Percentiles rank a stretch among this genome's conserved stretches.
Conservation (phyloP, 2,797 vertebrate species). For the Propithecus deckenii region DNA sequence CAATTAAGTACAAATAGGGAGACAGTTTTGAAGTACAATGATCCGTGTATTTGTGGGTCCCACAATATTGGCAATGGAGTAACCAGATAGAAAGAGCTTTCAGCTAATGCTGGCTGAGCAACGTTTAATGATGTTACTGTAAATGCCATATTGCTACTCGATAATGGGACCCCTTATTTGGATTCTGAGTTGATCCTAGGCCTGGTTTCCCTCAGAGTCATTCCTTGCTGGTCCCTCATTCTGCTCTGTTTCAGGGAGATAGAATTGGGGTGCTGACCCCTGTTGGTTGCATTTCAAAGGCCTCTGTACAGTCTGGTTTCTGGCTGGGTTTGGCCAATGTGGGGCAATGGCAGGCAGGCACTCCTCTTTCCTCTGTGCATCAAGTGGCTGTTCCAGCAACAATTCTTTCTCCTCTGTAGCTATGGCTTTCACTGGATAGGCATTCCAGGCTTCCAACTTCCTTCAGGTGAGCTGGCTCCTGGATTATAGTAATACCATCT, state of each 20-base stretch:
- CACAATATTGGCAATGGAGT: not conserved
- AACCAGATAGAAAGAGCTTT: not conserved
- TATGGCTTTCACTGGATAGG: not conserved
- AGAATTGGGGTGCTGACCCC: not conserved
- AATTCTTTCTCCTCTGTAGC: not conserved
- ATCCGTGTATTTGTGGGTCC: not conserved
- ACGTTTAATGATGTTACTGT: not conserved
- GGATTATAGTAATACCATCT: not conserved
- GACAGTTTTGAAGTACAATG: not conserved
- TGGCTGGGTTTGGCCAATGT: not conserved
- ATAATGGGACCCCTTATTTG: not conserved
- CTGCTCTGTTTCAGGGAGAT: not conserved
- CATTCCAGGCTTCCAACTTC: not conserved
- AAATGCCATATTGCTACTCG: not conserved
- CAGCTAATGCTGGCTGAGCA: not conserved
- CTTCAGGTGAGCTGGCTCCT: not conserved
- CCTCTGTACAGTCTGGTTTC: not conserved
- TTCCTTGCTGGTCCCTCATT: not conserved
- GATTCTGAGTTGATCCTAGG: not conserved
- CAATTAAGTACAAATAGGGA: not conserved
- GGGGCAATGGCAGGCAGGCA: not conserved
- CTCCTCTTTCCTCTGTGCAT: not conserved
- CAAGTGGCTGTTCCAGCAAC: not conserved
- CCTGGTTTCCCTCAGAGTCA: not conserved
- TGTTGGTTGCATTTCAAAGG: not conserved